Evolutionary conservation across 2,113 vertebrate species (phyloP).

Genomic region (Odontophorus gujanensis): DNA sequence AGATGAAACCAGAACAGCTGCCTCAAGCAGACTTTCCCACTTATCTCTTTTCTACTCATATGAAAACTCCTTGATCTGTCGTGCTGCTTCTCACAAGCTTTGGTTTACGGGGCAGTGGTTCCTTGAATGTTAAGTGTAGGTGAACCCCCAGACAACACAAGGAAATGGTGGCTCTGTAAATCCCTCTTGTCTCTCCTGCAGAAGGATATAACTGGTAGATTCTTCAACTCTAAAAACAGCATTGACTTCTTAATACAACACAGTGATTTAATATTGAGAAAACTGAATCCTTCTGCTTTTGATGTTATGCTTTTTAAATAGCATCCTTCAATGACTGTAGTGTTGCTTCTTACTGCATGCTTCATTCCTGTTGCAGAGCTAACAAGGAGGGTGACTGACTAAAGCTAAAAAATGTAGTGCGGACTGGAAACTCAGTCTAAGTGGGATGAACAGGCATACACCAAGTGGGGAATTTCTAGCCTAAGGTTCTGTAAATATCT

Average conservation of each 20-base stretch:
- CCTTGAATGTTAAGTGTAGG: background rate
- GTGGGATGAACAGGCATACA: background rate
- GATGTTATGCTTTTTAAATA: background rate
- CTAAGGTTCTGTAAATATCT: background rate
- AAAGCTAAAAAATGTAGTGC: background rate
- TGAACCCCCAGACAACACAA: rapidly evolving
- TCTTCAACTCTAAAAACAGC: background rate
- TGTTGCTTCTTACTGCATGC: background rate
- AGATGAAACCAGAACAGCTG: background rate
- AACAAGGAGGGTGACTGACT: background rate
- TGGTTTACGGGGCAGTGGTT: background rate
- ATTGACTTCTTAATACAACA: background rate
- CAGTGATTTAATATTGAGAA: background rate
- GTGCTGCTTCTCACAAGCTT: background rate
- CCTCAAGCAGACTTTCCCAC: background rate
- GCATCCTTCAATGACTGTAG: rapidly evolving
- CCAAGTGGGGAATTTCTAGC: background rate
- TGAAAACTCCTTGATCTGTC: background rate
- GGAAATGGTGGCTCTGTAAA: rapidly evolving
- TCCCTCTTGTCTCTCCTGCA: rapidly evolving
- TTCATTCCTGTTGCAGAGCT: background rate
- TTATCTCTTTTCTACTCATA: too few species aligned
- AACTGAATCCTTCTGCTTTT: background rate
- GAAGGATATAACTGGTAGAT: background rate
- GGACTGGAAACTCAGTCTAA: background rate